A percentile compares a stretch with the other conserved stretches of the same genome.
phyloP scores from a whole-genome alignment of 2,888 invertebrate species.

The Drosophila mettleri region DNA sequence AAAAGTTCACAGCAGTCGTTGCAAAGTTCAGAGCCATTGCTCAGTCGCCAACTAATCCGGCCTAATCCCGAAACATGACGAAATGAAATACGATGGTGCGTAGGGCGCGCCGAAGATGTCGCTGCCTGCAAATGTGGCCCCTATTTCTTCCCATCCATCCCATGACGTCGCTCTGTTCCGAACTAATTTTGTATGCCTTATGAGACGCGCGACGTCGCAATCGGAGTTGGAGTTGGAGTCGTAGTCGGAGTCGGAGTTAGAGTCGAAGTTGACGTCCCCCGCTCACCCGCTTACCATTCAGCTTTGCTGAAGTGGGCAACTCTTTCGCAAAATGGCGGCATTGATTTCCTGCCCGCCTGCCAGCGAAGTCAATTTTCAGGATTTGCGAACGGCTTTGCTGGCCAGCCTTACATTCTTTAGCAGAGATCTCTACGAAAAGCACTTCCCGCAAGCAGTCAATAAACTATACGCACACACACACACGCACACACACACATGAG shows the following conservation, averaged over 20 bases:
- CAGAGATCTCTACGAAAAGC: slow-evolving; percentile 80
- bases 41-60: slow-evolving; percentile 82
- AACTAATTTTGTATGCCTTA: slow-evolving; percentile 78
- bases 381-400: slow-evolving; percentile 74
- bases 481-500: slow-evolving; percentile 34
- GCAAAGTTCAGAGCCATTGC: slow-evolving; percentile 75
- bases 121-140: slow-evolving; percentile 31
- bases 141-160: slow-evolving; percentile 6
- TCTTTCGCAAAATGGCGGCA: slow-evolving; percentile 78
- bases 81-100: slow-evolving; percentile 83
- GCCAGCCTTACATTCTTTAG: slow-evolving; percentile 73
- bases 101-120: slow-evolving; percentile 60
- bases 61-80: slow-evolving; percentile 84
- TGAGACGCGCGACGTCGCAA: slow-evolving; percentile 49
- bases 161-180: slow-evolving; percentile 22
- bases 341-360: slow-evolving; percentile 69
- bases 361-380: slow-evolving; percentile 81
- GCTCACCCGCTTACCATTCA: too few relatives aligned
- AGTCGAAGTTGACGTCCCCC: neutral
- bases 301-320: slow-evolving; percentile 51
- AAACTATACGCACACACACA: slow-evolving; percentile 72
- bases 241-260: neutral
- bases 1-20: slow-evolving; percentile 76
- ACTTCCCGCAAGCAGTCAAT: slow-evolving; percentile 82
- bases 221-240: slow-evolving; percentile 32